Base-by-base conservation (phyloP, 2,797 vertebrate genomes). In the Lithobates pipiens region DNA sequence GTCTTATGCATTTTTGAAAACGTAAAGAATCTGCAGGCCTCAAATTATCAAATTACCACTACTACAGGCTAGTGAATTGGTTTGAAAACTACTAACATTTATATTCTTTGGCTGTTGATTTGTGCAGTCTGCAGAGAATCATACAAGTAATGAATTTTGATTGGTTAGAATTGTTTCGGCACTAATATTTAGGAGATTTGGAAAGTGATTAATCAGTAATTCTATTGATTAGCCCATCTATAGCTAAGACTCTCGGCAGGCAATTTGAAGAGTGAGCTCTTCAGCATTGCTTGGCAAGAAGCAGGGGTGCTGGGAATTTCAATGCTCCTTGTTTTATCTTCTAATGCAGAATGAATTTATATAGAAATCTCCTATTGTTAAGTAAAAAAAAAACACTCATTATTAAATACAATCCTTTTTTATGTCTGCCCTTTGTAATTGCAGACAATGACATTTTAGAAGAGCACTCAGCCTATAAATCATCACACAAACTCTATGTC, bases 401-500 rank as follows among this genome's bases (percentile, higher is more conserved):
- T 73, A 39, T 63, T 73, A 57, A 61, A 84, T 77, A 77, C 50
- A 78, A 54, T 68, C 7, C 57, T 50, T 73, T 70, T 68, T 82
- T 54, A 79, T 79, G 39, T 65, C 61, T 86, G 69, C 85, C 80
- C 70, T 83, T 73, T 86, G 63, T 83, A 86, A 77, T 69, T 73
- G 75, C 39, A 86, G 57, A 78, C 80, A 83, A 83, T 83, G 85
- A 86, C 80, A 86, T 86, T 86, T 86, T 75, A 83, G 57, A 86
- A 86, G 85, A 82, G 61, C 85, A 79, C 61, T 86, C 61, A 74
- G 44, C 69, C 75, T 32, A 83, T 86, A 86, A 86, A 86, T 86
- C 77, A 85, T 85, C 57, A 46, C 57, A 54, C 57, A 68, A 83
- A 74, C 77, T 77, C n/a, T 57, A 67, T 57, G 69, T 75, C 61